These are phyloP conservation scores for Phylloscopus collybita DNA, from an alignment of 2,797 vertebrate species.

Conservation along the genomic window DNA sequence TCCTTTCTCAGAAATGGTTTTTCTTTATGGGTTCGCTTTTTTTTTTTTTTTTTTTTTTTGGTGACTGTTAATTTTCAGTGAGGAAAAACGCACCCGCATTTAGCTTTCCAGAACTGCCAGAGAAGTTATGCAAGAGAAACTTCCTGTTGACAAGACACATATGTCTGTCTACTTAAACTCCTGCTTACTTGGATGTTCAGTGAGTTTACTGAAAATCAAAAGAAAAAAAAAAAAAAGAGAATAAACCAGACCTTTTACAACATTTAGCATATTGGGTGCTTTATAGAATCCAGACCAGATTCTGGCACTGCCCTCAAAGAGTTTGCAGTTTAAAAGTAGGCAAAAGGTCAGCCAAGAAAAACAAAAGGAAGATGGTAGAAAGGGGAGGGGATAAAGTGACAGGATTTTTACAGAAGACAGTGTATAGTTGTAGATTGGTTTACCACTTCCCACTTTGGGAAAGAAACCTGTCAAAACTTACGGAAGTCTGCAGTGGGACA, in stretches of 20 bases:
- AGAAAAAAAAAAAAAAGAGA: not conserved
- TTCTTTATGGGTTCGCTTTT: not conserved
- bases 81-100: not conserved
- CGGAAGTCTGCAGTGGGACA: not conserved
- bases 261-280: not conserved
- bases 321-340: not conserved
- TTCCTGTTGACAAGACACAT: constrained; percentile 58
- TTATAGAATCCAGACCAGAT: not conserved
- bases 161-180: constrained; percentile 18
- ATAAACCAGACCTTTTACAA: not conserved
- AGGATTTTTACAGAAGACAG: not conserved
- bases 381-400: not conserved
- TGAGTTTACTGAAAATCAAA: not conserved
- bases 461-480: not conserved
- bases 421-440: not conserved
- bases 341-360: not conserved
- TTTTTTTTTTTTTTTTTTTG: not conserved
- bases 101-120: constrained; percentile 37
- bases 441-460: not conserved
- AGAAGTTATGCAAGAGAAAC: constrained; percentile 57
- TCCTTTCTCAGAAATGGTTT: constrained; percentile 30
- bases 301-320: not conserved
- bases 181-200: not conserved
- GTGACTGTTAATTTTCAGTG: constrained; percentile 4
- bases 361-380: constrained; percentile 4